Percentiles rank a stretch among this genome's conserved stretches.
phyloP scores from a whole-genome alignment of 2,888 invertebrate genomes.

The Urechis unicinctus region DNA sequence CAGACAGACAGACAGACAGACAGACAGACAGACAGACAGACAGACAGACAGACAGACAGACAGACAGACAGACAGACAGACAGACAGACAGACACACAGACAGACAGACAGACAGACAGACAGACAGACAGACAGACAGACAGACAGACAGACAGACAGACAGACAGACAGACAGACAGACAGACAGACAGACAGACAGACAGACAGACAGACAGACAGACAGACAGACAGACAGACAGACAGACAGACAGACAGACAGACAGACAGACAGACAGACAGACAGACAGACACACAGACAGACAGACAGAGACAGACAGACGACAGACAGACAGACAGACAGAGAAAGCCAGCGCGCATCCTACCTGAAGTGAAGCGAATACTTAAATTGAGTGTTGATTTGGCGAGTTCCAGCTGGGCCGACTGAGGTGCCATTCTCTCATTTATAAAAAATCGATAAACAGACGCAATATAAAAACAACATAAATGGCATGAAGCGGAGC shows the following conservation, averaged over 20 bases:
- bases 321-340: no score
- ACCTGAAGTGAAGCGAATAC: no score
- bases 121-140: constrained; percentile 16
- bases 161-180: constrained; percentile 18
- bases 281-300: constrained; percentile 19
- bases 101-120: constrained; percentile 19
- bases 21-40: constrained; percentile 18
- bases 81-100: constrained; percentile 14
- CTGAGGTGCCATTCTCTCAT: no score
- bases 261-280: constrained; percentile 18
- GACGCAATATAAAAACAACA: no score
- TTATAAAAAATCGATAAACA: no score
- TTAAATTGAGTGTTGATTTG: no score
- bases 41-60: constrained; percentile 18
- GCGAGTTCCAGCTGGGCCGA: no score
- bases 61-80: constrained; percentile 17
- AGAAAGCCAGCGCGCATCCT: no score
- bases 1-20: no score
- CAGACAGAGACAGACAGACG: constrained; percentile 10
- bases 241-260: constrained; percentile 18
- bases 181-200: constrained; percentile 18
- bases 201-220: constrained; percentile 18
- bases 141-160: constrained; percentile 20
- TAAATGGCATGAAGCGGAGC: no score
- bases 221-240: constrained; percentile 18